Evolutionary conservation across 2,113 vertebrate species (phyloP), one percentile per base, ranked within the genome.

Genomic region (Erythrocercus mccallii): DNA sequence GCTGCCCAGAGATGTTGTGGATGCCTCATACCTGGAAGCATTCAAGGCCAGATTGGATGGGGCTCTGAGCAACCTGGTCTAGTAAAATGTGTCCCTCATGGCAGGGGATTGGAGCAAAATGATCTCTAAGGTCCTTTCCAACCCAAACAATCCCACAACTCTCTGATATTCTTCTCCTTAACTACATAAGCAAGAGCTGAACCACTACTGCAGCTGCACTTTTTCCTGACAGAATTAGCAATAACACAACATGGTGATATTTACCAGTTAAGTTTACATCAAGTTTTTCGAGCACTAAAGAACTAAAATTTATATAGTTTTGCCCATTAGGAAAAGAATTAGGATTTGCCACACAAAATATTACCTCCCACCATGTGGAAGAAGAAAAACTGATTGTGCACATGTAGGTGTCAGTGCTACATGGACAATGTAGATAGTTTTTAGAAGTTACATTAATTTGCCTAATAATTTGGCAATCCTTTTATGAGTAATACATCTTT

Each of bases 51-150:
- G n/a, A 31, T 0, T 54, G 40, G 35, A 68, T 5, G 24, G 2
- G 11, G 9, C 58, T 57, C 27, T 35, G 76, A 83, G 31, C 44
- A 94, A 27, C 16, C 27, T 69, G 19, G 7, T 5, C 30, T 56
- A 14, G 19, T 6, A 12, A 21, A n/a, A 56, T 8, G 14, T 27
- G 44, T 23, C 23, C 53, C 48, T 50, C 8, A 5, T 3, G 17
- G 57, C 50, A 61, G 12, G 2, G 11, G 9, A 4, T 2, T 69
- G n/a, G 40, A 58, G 86, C 2, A 0, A 30, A 27, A 70, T 37
- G 15, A 54, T 40, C 42, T 80, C 68, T 69, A 38, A 56, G 5
- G 80, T 9, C 13, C 23, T 47, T 85, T 83, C 62, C 50, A 70
- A 81, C 21, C 4, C 53, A 76, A 91, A 64, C 24, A 22, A 45